Evolutionary conservation across 1,140 invertebrate genomes (phyloP), one percentile per base, ranked within the genome.

Genomic region (Palaemon carinicauda): DNA sequence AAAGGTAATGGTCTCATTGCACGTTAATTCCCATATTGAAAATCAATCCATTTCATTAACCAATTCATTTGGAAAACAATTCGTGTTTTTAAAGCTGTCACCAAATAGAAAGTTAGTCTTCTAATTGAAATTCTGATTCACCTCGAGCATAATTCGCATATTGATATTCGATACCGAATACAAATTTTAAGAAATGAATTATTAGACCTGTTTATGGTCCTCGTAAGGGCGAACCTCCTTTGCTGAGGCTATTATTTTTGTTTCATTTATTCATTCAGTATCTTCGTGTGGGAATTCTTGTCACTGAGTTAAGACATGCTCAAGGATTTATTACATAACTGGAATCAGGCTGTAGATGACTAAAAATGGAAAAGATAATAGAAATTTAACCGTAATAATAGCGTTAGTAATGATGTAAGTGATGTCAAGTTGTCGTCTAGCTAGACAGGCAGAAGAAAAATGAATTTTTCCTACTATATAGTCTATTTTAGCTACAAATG

Each of bases 401-500:
- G 65, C 33, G 73, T 84, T 53, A 83, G 29, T 75, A 31, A 73
- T 77, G 31, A 60, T 53, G 73, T 84, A 33, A 83, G 29, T 69
- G 31, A 65, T 41, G 54, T 84, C 73, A 84, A 52, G 50, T 84
- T 69, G 73, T 65, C 27, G 74, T 84, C 74, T 78, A 65, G 33
- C 19, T 65, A 84, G 74, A 84, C 73, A 27, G 74, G 54, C 82
- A 84, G 65, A 82, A 65, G 31, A 84, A 60, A 56, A 54, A 74
- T 81, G 65, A 56, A 69, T 84, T 84, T 84, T 75, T 83, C 82
- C 41, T 84, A 84, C 33, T 78, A 78, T 74, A 83, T 83, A 84
- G 82, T 84, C 74, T 84, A 84, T 84, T 84, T 84, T 84, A 84
- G 82, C 74, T 84, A 78, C 82, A 78, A 74, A 84, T 77, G 29